Percentiles rank a stretch among this genome's conserved stretches.
These are phyloP conservation scores for Rhinolophus sinicus DNA, from an alignment of 2,113 vertebrate species.

Conservation along the genomic window DNA sequence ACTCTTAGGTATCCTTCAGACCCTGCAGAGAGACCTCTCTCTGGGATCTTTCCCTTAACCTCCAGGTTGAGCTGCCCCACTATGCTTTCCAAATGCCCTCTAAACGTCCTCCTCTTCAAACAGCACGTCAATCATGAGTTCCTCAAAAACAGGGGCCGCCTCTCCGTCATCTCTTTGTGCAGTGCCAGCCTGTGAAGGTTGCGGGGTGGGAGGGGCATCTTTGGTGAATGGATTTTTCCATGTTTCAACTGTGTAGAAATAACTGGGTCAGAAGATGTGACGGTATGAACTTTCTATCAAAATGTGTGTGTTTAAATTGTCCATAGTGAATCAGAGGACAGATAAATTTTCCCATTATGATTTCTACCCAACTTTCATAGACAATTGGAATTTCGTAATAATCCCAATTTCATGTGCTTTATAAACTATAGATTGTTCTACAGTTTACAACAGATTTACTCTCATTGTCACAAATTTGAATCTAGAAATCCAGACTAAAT, in stretches of 20 bases:
- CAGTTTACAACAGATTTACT: neutral
- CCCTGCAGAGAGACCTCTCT: rapidly evolving
- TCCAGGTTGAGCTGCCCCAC: neutral
- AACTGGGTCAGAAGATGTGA: neutral
- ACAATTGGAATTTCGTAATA: neutral
- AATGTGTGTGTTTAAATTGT: neutral
- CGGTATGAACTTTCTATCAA: neutral
- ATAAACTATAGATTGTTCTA: neutral
- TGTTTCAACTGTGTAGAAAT: neutral
- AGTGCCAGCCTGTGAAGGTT: neutral
- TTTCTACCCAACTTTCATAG: neutral
- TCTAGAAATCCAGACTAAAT: neutral
- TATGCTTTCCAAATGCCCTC: neutral
- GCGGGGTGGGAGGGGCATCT: rapidly evolving
- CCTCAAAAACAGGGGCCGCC: neutral
- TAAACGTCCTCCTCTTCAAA: neutral
- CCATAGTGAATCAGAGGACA: neutral
- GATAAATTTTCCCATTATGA: neutral
- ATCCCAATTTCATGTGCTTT: neutral
- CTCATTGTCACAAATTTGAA: neutral
- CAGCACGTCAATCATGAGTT: neutral
- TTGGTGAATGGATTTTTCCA: neutral
- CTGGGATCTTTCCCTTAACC: neutral
- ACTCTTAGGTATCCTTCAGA: neutral
- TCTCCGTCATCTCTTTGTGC: neutral